Percentiles rank a stretch among this genome's conserved stretches.
Conservation (phyloP, 1,140 invertebrate genomes). For the Coenobita brevimanus region DNA sequence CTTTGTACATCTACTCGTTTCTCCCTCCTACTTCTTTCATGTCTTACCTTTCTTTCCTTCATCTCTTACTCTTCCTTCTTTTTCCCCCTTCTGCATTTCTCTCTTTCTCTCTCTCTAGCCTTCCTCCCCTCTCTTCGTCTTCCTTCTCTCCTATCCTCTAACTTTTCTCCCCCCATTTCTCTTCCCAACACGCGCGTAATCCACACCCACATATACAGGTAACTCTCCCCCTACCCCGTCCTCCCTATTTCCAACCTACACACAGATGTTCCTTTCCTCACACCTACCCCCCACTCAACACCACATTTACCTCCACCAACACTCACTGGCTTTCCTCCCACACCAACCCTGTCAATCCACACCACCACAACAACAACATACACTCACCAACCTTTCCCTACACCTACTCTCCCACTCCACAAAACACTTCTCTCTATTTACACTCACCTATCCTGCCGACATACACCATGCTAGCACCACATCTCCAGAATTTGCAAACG, state of each 20-base stretch:
- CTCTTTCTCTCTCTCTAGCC: constrained; percentile 24
- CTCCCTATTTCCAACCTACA: neutral
- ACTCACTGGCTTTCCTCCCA: too few relatives aligned
- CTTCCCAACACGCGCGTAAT: neutral
- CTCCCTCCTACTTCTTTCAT: neutral
- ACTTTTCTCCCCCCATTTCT: neutral
- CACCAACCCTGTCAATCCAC: neutral
- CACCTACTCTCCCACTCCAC: neutral
- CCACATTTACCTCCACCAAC: too few relatives aligned
- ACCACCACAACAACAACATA: neutral
- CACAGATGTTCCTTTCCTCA: too few relatives aligned
- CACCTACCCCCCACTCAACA: too few relatives aligned
- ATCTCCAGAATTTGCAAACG: too few relatives aligned
- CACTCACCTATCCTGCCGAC: too few relatives aligned
- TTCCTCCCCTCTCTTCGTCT: constrained; percentile 14
- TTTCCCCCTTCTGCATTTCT: neutral
- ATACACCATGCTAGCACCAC: too few relatives aligned
- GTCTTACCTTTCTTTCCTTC: neutral
- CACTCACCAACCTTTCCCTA: neutral
- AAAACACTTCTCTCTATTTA: too few relatives aligned
- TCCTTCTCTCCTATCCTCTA: neutral
- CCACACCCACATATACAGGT: neutral
- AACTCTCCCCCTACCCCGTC: neutral
- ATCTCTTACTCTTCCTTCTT: neutral
- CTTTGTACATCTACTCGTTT: too few relatives aligned